Percentiles rank a stretch among this genome's conserved stretches.
Evolutionary conservation across 2,113 vertebrate genomes (phyloP).

Genomic region (Zootoca vivipara): DNA sequence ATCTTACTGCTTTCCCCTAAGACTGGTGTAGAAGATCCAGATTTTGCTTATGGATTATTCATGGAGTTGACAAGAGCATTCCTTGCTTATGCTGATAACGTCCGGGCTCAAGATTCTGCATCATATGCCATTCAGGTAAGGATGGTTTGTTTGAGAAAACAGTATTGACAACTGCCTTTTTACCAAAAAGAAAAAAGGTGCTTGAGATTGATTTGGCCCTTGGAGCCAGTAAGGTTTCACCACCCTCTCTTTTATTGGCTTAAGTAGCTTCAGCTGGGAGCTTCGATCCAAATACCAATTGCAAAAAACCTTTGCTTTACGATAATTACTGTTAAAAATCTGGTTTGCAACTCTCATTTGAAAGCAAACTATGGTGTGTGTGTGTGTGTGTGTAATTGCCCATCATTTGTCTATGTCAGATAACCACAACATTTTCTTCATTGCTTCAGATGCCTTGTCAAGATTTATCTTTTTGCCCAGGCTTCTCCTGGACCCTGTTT

Average conservation of each 20-base stretch:
- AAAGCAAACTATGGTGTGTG: background rate
- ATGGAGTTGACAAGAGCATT: conserved; percentile 94
- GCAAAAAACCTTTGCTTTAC: background rate
- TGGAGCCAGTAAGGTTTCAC: no score
- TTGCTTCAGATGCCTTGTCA: no score
- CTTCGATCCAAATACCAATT: background rate
- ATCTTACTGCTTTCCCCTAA: conserved; percentile 31
- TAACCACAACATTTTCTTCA: background rate
- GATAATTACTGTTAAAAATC: background rate
- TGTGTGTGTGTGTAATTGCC: no score
- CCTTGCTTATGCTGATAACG: conserved; percentile 94
- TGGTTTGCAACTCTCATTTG: background rate
- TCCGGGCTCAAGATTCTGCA: conserved; percentile 95
- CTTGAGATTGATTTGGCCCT: background rate
- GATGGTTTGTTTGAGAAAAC: fast-evolving
- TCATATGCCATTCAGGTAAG: conserved; percentile 95
- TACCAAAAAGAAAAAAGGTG: background rate
- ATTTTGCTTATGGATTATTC: conserved; percentile 91
- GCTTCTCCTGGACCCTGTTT: no score
- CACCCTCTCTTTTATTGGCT: background rate
- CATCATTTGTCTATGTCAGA: background rate
- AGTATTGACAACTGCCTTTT: background rate
- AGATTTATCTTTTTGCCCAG: no score
- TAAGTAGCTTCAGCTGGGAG: background rate
- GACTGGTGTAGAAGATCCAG: conserved; percentile 93